Evolutionary conservation across 37 sponge, comb jelly and placozoan genomes (phyloP).

Genomic region (Eunapius fragilis): DNA sequence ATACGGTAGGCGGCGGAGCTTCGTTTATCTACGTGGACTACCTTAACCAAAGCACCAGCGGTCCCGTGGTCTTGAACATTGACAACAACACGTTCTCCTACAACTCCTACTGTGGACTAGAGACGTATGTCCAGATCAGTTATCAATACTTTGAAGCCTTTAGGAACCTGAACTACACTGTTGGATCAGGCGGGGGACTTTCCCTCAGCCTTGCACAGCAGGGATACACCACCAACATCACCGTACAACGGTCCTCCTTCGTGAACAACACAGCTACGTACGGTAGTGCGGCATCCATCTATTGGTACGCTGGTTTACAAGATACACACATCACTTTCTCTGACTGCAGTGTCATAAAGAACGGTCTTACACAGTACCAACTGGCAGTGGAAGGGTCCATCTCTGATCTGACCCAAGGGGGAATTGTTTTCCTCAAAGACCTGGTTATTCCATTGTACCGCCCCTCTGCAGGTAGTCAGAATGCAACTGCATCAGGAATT

Average conservation of each 20-base stretch:
- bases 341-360: constrained; percentile 27
- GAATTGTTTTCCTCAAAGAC: not conserved
- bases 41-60: not conserved
- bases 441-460: not conserved
- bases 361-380: not conserved
- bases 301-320: constrained; percentile 16
- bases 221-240: constrained; percentile 18
- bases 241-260: constrained; percentile 12
- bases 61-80: not conserved
- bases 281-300: constrained; percentile 44
- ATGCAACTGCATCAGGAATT: too few species aligned
- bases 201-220: constrained; percentile 35
- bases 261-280: constrained; percentile 35
- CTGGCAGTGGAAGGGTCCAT: not conserved
- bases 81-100: constrained; percentile 18
- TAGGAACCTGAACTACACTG: not conserved
- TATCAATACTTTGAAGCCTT: not conserved
- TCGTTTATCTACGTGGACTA: constrained; percentile 36
- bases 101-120: constrained; percentile 46
- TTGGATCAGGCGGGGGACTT: constrained; percentile 63
- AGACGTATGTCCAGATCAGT: not conserved
- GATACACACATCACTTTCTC: constrained; percentile 18
- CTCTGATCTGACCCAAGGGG: not conserved
- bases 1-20: constrained; percentile 51
- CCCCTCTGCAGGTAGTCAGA: not conserved